A percentile compares a stretch with the other conserved stretches of the same genome.
Conservation (phyloP, 1,140 invertebrate species). For the Lepidurus packardi region DNA sequence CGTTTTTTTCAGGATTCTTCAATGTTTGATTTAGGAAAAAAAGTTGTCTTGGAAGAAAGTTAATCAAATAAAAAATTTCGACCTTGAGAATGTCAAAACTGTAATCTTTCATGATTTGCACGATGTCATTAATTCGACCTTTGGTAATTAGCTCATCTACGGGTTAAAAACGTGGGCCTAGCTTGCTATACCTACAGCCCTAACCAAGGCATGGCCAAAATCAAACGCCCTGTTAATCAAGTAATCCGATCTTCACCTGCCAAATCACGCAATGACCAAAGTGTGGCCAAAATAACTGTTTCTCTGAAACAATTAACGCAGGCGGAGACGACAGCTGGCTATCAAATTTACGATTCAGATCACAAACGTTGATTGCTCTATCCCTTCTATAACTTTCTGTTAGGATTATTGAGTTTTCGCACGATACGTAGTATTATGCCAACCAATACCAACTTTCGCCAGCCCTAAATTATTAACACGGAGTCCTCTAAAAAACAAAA, state of each 20-base stretch:
- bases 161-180: background rate
- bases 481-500: background rate
- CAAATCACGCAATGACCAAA: background rate
- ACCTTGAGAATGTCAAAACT: background rate
- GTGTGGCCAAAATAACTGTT: background rate
- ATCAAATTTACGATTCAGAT: conserved; percentile 10
- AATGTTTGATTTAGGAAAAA: too few relatives aligned
- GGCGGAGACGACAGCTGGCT: background rate
- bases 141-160: background rate
- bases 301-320: background rate
- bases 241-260: background rate
- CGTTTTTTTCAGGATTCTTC: too few relatives aligned
- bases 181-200: too few relatives aligned
- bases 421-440: background rate
- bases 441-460: background rate
- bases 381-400: background rate
- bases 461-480: background rate
- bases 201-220: too few relatives aligned
- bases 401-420: background rate
- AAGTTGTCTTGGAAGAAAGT: background rate
- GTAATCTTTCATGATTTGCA: background rate
- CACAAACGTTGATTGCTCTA: background rate
- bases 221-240: background rate
- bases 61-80: background rate
- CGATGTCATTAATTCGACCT: background rate